Percentiles rank a stretch among this genome's conserved stretches.
phyloP scores from a whole-genome alignment of 2,113 vertebrate species.

The Aptenodytes forsteri region DNA sequence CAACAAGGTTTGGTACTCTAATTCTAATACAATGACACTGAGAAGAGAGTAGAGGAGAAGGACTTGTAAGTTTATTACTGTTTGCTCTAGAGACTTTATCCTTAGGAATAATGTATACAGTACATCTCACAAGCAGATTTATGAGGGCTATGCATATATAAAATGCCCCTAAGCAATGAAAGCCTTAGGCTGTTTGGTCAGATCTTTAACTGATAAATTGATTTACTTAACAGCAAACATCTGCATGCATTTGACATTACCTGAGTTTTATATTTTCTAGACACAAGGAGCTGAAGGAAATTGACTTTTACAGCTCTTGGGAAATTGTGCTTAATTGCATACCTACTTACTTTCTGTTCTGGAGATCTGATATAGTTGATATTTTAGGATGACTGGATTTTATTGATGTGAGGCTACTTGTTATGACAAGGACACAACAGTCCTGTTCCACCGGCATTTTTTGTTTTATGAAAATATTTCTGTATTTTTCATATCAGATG shows the following conservation, averaged over 20 bases:
- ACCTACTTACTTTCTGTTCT: conserved; percentile 13
- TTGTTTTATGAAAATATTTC: conserved; percentile 36
- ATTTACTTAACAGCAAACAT: conserved; percentile 31
- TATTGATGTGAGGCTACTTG: background rate
- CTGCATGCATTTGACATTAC: background rate
- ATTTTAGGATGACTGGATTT: background rate
- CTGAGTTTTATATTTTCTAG: conserved; percentile 23
- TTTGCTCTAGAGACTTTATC: background rate
- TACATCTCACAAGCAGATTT: background rate
- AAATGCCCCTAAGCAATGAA: background rate
- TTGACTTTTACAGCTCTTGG: background rate
- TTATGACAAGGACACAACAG: background rate
- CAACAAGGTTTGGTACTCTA: background rate
- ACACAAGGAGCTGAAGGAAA: background rate
- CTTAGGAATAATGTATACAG: background rate
- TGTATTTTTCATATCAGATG: background rate
- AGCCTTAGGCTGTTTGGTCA: background rate
- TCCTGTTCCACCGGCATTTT: background rate
- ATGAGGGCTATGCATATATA: background rate
- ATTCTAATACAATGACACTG: background rate
- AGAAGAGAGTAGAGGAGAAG: background rate
- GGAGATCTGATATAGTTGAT: background rate
- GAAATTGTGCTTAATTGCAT: conserved; percentile 31
- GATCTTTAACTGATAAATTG: conserved; percentile 11
- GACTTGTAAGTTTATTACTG: background rate